Percentiles rank a stretch among this genome's conserved stretches.
Evolutionary conservation across 2,113 vertebrate genomes (phyloP).

Genomic region (Collichthys lucidus): DNA sequence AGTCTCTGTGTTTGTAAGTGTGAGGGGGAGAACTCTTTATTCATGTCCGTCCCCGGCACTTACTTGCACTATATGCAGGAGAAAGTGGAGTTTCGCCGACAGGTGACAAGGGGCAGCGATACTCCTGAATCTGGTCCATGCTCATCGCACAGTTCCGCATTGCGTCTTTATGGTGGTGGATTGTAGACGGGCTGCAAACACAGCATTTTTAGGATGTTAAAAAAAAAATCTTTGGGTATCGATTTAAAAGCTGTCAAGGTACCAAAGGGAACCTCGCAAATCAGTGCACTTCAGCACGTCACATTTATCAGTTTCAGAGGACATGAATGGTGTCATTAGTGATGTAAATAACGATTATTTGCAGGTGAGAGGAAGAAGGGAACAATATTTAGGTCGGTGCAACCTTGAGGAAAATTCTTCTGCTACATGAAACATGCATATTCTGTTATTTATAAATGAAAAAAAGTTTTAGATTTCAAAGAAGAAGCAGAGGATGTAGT

Average conservation of each 20-base stretch:
- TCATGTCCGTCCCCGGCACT: constrained; percentile 48
- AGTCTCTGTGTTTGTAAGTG: background rate
- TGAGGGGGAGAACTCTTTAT: background rate
- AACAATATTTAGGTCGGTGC: constrained; percentile 1
- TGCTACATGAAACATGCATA: constrained; percentile 9
- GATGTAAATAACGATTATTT: constrained; percentile 25
- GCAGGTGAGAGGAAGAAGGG: constrained; percentile 39
- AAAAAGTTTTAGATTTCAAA: constrained; percentile 15
- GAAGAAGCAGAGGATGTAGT: constrained; percentile 54
- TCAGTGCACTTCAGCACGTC: constrained; percentile 1
- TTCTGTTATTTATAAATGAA: constrained; percentile 23
- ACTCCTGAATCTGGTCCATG: constrained; percentile 98
- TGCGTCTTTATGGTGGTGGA: constrained; percentile 93
- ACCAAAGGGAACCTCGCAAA: constrained; percentile 3
- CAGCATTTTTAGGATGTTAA: constrained; percentile 17
- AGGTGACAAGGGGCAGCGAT: constrained; percentile 92
- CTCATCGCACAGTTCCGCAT: constrained; percentile 97
- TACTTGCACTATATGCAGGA: constrained; percentile 94
- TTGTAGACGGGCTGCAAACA: constrained; percentile 88
- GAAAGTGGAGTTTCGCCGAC: constrained; percentile 91
- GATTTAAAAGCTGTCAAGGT: constrained; percentile 16
- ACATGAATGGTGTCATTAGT: constrained; percentile 22
- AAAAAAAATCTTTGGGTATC: constrained; percentile 7
- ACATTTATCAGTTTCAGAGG: constrained; percentile 16
- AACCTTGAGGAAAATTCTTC: background rate